Conservation (phyloP, 2,113 vertebrate species). For the Oryzias celebensis region DNA sequence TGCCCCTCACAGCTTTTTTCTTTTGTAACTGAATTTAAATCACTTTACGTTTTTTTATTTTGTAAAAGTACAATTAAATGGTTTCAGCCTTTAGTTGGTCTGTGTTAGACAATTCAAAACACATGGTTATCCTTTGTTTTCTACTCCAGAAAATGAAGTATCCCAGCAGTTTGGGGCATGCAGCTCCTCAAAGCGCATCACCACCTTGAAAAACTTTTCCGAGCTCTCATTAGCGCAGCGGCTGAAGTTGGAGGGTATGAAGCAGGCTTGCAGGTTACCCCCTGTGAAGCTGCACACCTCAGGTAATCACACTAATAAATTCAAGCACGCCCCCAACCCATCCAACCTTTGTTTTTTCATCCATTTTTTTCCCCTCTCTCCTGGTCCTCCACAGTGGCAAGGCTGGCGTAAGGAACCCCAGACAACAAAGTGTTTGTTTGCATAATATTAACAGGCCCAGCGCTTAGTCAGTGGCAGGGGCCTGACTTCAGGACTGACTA, state of each 20-base stretch:
- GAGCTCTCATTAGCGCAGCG: conserved; percentile 65
- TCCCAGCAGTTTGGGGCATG: conserved; percentile 38
- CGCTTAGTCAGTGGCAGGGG: conserved; percentile 57
- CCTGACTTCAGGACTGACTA: conserved; percentile 69
- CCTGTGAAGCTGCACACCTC: conserved; percentile 68
- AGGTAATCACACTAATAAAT: conserved; percentile 77
- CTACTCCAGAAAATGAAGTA: conserved; percentile 46
- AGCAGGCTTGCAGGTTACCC: conserved; percentile 58
- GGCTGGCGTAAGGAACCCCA: conserved; percentile 54
- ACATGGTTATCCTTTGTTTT: conserved; percentile 52
- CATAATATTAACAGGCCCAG: conserved; percentile 68
- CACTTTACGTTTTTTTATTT: too few species aligned
- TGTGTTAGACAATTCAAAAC: conserved; percentile 6
- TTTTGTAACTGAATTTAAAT: too few species aligned
- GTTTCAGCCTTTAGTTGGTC: conserved; percentile 22
- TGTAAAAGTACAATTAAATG: not conserved
- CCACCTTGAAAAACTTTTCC: conserved; percentile 72
- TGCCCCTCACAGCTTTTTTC: too few species aligned
- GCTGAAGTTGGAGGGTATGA: conserved; percentile 63
- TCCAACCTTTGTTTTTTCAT: conserved; percentile 28
- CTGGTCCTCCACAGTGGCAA: conserved; percentile 58
- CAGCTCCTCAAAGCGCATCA: conserved; percentile 67
- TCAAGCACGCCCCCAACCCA: conserved; percentile 41
- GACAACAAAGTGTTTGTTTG: conserved; percentile 80
- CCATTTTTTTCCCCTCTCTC: conserved; percentile 38